Evolutionary conservation across 2,888 invertebrate species (phyloP), one percentile per base, ranked within the genome.

Genomic region (Deilephila porcellus): DNA sequence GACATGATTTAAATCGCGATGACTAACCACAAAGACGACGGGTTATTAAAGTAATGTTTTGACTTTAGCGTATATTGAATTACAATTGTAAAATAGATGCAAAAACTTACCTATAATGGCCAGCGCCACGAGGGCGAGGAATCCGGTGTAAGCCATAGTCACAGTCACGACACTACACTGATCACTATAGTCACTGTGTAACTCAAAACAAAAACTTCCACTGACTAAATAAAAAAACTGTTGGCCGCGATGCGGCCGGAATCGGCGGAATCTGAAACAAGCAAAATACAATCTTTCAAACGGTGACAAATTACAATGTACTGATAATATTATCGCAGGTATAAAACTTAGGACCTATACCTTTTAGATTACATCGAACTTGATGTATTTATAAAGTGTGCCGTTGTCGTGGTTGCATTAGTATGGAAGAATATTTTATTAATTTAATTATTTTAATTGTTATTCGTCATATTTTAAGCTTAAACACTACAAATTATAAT

Each of bases 221-320:
- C 83, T 77, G 82, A 79, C 79, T 73, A 80, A 84, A 86, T 85
- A 84, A 75, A 81, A 83, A 83, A 86, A 84, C 79, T 83, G 81
- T 76, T 79, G 77, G 91, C 93, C 94, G 93, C 92, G 82, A 80
- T 83, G 93, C 94, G 94, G 93, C 93, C 87, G 93, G 91, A 90
- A 82, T 80, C 79, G 93, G 91, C 92, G 92, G 91, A 85, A 90
- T 90, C 94, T 93, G 94, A 73, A 94, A 94, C 89, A 91, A 91
- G n/a, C n/a, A 81, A 77, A 76, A 11, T 25, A 71, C 67, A 67
- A 45, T 14, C 5, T 25, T 29, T 52, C 5, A 32, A 32, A 25
- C n/a, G 19, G 20, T 62, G 45, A 62, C 29, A 52, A 60, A 20
- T 70, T 53, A 25, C 14, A 52, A 7, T 67, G 6, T 3, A 20